Conservation (phyloP, 53 echinoderm and acorn worm genomes). For the Crossaster papposus region DNA sequence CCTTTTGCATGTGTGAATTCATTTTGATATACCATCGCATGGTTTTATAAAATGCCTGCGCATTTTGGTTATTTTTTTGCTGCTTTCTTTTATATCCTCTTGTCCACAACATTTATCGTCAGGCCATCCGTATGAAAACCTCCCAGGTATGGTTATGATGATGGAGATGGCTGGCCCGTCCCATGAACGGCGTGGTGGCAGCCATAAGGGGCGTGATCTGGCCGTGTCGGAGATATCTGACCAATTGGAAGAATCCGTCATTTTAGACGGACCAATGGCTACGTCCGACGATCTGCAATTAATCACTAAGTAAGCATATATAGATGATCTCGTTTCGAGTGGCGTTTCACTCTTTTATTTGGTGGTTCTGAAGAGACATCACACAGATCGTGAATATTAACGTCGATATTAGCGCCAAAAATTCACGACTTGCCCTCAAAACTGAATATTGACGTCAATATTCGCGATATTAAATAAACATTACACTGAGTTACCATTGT, state of each 20-base stretch:
- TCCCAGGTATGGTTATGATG: constrained; percentile 64
- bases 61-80: background rate
- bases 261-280: constrained; percentile 58
- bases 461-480: too few relatives aligned
- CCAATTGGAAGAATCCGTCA: constrained; percentile 62
- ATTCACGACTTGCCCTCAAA: too few relatives aligned
- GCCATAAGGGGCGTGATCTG: constrained; percentile 39
- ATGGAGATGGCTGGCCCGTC: constrained; percentile 41
- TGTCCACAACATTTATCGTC: constrained; percentile 52
- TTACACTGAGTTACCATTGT: background rate
- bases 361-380: too few relatives aligned
- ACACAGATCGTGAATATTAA: too few relatives aligned
- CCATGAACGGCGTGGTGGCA: constrained; percentile 24
- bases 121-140: constrained; percentile 61
- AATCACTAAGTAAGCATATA: constrained; percentile 48
- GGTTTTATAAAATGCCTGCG: background rate
- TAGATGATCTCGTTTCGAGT: too few relatives aligned
- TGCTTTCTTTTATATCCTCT: constrained; percentile 41
- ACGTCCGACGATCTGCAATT: constrained; percentile 50
- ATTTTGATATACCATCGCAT: background rate
- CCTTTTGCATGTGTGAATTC: background rate
- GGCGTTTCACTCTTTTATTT: too few relatives aligned
- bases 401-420: too few relatives aligned
- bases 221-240: constrained; percentile 62
- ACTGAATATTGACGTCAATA: too few relatives aligned